Base-by-base conservation (phyloP, 1,140 invertebrate genomes). In the Meloidogyne floridensis region DNA sequence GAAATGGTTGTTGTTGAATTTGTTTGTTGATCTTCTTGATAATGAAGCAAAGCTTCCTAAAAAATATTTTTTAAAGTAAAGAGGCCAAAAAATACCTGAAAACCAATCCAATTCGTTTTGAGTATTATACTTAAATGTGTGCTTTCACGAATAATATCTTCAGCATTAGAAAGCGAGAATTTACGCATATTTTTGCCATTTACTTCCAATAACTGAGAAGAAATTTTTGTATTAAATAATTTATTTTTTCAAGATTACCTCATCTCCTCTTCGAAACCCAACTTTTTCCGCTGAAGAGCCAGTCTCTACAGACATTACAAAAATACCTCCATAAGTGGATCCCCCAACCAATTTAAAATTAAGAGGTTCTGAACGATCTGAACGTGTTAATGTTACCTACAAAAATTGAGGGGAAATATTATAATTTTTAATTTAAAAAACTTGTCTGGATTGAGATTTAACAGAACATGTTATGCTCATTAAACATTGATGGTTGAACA, bases 91-190 rank as follows among this genome's bases (percentile, higher is more conserved):
- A 86, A 84, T 70, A 86, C 86, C 56, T 84, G 88, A 87, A 87
- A 88, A 87, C 92, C 92, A 80, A 97, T 92, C 83, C 98, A 93
- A 93, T 99, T 99, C 85, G 95, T 97, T 92, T 98, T 98, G 15
- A 98, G 95, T 69, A 95, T 96, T 85, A 99, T 95, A 90, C 94
- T 95, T 69, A 98, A 92, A 92, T 98, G 97, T 76, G 96, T 98
- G 42, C 96, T 95, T 70, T 95, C 94, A 81, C 94, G 93, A 0
- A 99, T 93, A 77, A 98, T 94, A 90, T 98, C 97, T 84, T 98
- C 92, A 4, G 97, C 96, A 88, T 94, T 93, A 20, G 94, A 93
- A 89, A 96, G 94, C 85, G 93, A 94, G 59, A 98, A 94, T 90
- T 96, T 94, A 87, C 95, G 94, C 91, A 98, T 97, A 86, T 94